These are phyloP conservation scores for Crocuta crocuta DNA, from an alignment of 2,113 vertebrate genomes.

Conservation along the genomic window DNA sequence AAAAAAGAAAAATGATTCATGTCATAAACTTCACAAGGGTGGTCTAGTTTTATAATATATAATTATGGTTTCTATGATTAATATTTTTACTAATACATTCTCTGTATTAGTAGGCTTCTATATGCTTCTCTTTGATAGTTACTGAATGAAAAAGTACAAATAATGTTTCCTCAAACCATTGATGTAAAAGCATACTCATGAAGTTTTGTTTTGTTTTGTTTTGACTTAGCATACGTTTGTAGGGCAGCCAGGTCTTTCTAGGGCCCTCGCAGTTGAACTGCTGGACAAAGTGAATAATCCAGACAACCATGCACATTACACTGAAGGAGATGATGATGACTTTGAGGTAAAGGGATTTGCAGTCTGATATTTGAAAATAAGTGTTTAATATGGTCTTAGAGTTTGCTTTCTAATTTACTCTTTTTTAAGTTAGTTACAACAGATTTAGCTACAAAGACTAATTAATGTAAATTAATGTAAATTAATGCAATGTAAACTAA, in stretches of 20 bases:
- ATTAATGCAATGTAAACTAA: neutral
- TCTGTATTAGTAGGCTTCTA: neutral
- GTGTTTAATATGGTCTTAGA: neutral
- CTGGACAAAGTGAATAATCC: constrained; percentile 97
- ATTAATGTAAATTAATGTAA: neutral
- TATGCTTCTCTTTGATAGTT: constrained; percentile 22
- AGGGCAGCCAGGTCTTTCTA: constrained; percentile 92
- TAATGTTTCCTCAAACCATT: neutral
- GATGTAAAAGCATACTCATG: neutral
- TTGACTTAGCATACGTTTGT: constrained; percentile 92
- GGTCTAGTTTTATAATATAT: constrained; percentile 10
- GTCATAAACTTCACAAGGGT: constrained; percentile 16
- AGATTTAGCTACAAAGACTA: constrained; percentile 30
- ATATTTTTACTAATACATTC: constrained; percentile 1
- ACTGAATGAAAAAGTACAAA: constrained; percentile 35
- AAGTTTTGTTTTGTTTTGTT: constrained; percentile 54
- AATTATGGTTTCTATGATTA: constrained; percentile 21
- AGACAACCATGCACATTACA: constrained; percentile 94
- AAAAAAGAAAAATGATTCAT: neutral
- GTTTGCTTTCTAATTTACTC: constrained; percentile 18
- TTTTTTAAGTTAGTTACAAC: constrained; percentile 35
- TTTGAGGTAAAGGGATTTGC: constrained; percentile 90
- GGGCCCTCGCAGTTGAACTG: constrained; percentile 94
- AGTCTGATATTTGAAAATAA: neutral
- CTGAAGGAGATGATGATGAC: constrained; percentile 94